These are phyloP conservation scores for Hemichromis elongatus DNA, from an alignment of 2,113 vertebrate genomes.

Conservation along the genomic window DNA sequence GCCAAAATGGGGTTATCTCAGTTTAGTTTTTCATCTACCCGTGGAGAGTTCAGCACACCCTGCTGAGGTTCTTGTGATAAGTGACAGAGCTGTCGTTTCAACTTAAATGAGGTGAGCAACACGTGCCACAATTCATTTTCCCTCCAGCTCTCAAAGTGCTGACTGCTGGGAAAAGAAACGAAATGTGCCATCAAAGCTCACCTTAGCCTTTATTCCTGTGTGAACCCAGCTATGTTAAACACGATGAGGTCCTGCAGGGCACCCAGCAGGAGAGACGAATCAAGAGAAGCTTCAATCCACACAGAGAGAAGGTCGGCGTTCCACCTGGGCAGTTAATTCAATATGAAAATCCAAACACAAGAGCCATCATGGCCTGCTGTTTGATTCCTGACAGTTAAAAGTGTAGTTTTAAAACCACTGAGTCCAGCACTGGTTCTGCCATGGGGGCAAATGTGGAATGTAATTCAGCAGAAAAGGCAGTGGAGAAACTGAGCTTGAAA, in stretches of 20 bases:
- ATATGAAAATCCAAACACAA: slow-evolving; percentile 24
- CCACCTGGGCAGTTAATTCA: slow-evolving; percentile 14
- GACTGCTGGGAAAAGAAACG: slow-evolving; percentile 11
- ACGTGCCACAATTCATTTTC: slow-evolving; percentile 37
- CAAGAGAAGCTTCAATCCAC: slow-evolving; percentile 18
- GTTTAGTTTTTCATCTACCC: background rate
- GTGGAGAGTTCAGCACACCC: background rate
- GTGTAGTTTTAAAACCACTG: background rate
- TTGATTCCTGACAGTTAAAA: slow-evolving; percentile 30
- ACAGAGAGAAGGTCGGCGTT: background rate
- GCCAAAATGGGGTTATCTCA: background rate
- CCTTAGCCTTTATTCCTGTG: slow-evolving; percentile 28
- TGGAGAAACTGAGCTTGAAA: background rate
- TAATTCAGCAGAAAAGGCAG: background rate
- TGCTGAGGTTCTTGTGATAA: slow-evolving; percentile 10
- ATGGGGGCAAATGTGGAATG: background rate
- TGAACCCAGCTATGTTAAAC: slow-evolving; percentile 31
- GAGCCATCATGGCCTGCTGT: background rate
- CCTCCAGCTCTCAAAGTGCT: slow-evolving; percentile 10
- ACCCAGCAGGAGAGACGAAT: slow-evolving; percentile 1
- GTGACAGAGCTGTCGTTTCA: slow-evolving; percentile 38
- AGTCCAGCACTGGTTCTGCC: background rate
- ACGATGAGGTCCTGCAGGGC: background rate
- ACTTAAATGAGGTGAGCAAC: slow-evolving; percentile 12
- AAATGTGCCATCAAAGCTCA: slow-evolving; percentile 36